phyloP scores from a whole-genome alignment of 2,113 vertebrate genomes.

The Prunella himalayana region DNA sequence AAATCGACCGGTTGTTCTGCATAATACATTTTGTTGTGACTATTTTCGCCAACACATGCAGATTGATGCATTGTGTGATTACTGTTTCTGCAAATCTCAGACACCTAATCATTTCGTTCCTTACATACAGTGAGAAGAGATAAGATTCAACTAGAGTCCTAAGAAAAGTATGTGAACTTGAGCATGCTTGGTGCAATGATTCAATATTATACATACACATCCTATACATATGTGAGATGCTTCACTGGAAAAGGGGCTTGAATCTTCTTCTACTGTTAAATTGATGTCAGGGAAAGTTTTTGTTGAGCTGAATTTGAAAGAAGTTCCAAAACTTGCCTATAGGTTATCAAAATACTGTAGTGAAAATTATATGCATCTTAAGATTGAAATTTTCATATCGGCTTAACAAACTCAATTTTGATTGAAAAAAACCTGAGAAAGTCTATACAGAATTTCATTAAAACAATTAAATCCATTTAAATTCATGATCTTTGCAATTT shows the following conservation, averaged over 20 bases:
- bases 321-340: neutral
- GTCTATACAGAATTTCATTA: neutral
- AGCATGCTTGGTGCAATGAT: neutral
- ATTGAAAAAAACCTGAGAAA: neutral
- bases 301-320: neutral
- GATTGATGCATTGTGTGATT: constrained; percentile 34
- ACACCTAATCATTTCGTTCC: neutral
- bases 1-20: neutral
- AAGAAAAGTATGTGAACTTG: neutral
- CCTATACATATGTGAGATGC: neutral
- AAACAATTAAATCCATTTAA: neutral
- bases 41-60: neutral
- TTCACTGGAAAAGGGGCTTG: neutral
- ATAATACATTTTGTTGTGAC: constrained; percentile 39
- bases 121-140: neutral
- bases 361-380: neutral
- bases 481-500: neutral
- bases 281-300: neutral
- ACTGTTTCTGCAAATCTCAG: neutral
- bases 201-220: neutral
- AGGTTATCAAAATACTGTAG: neutral
- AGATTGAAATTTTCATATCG: neutral
- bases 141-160: neutral
- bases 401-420: neutral
- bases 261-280: neutral